Percentiles rank a stretch among this genome's conserved stretches.
These are phyloP conservation scores for Notolabrus celidotus DNA, from an alignment of 2,797 vertebrate genomes.

Conservation along the genomic window DNA sequence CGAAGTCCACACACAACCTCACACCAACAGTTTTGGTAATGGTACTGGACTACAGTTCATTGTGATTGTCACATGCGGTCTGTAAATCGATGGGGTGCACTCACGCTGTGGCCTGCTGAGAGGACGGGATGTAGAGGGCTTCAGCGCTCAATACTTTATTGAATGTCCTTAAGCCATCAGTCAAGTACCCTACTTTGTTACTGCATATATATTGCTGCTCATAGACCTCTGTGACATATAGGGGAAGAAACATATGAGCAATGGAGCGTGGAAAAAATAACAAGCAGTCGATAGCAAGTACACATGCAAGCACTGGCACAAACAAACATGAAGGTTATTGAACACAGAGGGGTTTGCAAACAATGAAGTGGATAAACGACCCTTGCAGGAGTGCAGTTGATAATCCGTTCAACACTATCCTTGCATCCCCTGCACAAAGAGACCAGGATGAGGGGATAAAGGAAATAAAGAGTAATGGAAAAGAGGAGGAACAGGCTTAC, in stretches of 20 bases:
- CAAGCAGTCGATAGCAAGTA: slow-evolving; percentile 23
- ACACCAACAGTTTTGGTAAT: slow-evolving; percentile 9
- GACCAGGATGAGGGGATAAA: slow-evolving; percentile 46
- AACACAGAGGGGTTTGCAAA: slow-evolving; percentile 45
- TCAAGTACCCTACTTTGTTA: slow-evolving; percentile 41
- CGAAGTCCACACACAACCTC: slow-evolving; percentile 5
- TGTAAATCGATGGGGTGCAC: slow-evolving; percentile 69
- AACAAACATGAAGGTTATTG: slow-evolving; percentile 57
- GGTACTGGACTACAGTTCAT: slow-evolving; percentile 54
- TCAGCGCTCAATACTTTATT: slow-evolving; percentile 71
- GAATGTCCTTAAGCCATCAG: slow-evolving; percentile 66
- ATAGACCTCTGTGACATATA: slow-evolving; percentile 40
- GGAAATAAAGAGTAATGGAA: slow-evolving; percentile 45
- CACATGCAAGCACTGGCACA: slow-evolving; percentile 20
- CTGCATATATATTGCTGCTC: slow-evolving; percentile 42
- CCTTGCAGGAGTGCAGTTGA: slow-evolving; percentile 42
- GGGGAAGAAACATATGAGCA: slow-evolving; percentile 46
- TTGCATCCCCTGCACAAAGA: slow-evolving; percentile 45
- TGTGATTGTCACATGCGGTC: slow-evolving; percentile 61
- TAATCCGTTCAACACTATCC: slow-evolving; percentile 56
- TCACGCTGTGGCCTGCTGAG: slow-evolving; percentile 53
- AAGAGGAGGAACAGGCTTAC: slow-evolving; percentile 51
- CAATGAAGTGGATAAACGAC: slow-evolving; percentile 55
- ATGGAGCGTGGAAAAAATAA: slow-evolving; percentile 43
- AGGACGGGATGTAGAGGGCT: slow-evolving; percentile 36